Conservation (phyloP, 2,888 invertebrate genomes). For the Thera britannica region DNA sequence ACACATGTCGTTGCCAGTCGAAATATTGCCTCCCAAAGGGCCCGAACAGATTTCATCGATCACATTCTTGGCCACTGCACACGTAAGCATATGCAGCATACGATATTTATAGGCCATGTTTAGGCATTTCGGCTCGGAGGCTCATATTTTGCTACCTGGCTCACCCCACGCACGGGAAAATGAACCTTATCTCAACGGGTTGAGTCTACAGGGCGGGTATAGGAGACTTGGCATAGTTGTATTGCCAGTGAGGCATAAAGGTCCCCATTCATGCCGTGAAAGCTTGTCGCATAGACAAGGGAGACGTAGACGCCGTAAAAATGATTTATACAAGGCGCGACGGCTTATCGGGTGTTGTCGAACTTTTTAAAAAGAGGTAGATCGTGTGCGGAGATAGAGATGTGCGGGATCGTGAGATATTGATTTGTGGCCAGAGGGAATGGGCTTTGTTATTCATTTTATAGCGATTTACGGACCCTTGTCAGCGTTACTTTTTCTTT, state of each 20-base stretch:
- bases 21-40: conserved; percentile 38
- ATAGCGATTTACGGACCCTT: conserved; percentile 26
- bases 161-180: conserved; percentile 40
- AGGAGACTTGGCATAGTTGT: conserved; percentile 46
- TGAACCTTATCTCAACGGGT: conserved; percentile 39
- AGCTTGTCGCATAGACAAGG: conserved; percentile 77
- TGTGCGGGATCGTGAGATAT: conserved; percentile 35
- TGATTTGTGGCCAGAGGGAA: conserved; percentile 39
- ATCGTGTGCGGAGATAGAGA: conserved; percentile 62
- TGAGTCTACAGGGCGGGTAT: conserved; percentile 38
- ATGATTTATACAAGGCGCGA: conserved; percentile 76
- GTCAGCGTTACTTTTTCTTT: conserved; percentile 23
- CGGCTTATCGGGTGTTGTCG: conserved; percentile 73
- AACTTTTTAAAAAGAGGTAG: conserved; percentile 63
- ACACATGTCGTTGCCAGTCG: conserved; percentile 29
- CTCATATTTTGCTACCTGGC: conserved; percentile 45
- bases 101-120: conserved; percentile 75
- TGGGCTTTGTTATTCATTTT: conserved; percentile 31
- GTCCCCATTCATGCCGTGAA: conserved; percentile 74
- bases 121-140: conserved; percentile 67
- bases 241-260: conserved; percentile 70
- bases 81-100: conserved; percentile 59
- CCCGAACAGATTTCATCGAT: conserved; percentile 48
- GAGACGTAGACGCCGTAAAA: conserved; percentile 69
- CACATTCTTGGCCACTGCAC: conserved; percentile 46